Evolutionary conservation across 2,797 vertebrate species (phyloP).

Genomic region (Myotis planiceps): DNA sequence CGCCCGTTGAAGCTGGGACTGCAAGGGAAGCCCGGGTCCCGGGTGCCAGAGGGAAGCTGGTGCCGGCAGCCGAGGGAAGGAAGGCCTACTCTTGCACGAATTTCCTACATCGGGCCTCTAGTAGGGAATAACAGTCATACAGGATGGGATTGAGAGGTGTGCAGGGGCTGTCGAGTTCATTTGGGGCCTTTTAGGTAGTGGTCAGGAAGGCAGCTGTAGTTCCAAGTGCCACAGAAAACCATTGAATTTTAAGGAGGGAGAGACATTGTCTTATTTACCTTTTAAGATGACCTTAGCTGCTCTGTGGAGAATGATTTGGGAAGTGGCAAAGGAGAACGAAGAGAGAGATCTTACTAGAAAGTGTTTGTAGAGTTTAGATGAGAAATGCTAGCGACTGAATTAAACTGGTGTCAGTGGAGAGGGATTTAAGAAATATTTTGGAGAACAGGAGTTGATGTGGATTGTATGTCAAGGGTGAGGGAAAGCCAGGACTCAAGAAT

Average conservation of each 20-base stretch:
- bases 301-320: not conserved
- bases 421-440: not conserved
- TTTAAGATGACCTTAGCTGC: not conserved
- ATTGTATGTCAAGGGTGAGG: slow-evolving; percentile 15
- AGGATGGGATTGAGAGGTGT: not conserved
- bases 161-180: not conserved
- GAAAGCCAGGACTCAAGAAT: not conserved
- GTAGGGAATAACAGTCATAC: not conserved
- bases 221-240: not conserved
- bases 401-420: not conserved
- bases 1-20: no score
- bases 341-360: not conserved
- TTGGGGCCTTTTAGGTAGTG: not conserved
- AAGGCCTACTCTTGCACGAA: no score
- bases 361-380: not conserved
- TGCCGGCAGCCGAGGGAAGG: no score
- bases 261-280: not conserved
- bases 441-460: not conserved
- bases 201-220: not conserved
- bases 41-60: no score
- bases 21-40: no score
- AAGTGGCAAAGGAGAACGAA: not conserved
- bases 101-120: no score
- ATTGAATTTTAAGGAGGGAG: not conserved
- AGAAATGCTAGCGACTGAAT: not conserved